phyloP scores from a whole-genome alignment of 2,888 invertebrate genomes.

The Magallana nippona region DNA sequence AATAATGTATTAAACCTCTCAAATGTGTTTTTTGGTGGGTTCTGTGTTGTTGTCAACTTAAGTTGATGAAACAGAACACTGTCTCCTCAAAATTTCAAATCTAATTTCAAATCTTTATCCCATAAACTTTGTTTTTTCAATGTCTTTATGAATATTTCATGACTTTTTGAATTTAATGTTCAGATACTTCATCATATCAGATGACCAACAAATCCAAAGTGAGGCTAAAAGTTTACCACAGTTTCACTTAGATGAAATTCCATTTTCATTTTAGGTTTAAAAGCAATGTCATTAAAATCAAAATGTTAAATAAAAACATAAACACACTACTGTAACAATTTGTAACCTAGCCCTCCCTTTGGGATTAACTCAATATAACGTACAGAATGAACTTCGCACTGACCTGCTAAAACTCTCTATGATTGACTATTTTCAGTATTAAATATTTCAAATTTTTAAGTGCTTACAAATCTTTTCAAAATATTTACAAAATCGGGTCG shows the following conservation, averaged over 20 bases:
- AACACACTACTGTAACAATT: too few relatives aligned
- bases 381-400: too few relatives aligned
- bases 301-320: not conserved
- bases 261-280: not conserved
- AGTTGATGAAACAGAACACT: conserved; percentile 24
- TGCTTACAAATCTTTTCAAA: not conserved
- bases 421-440: too few relatives aligned
- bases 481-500: not conserved
- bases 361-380: too few relatives aligned
- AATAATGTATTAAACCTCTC: conserved; percentile 17
- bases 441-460: not conserved
- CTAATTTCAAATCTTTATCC: not conserved
- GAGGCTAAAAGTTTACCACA: not conserved
- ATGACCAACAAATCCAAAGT: not conserved
- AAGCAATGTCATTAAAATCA: not conserved
- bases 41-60: not conserved
- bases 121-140: not conserved
- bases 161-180: not conserved
- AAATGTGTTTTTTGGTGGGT: not conserved
- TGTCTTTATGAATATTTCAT: conserved; percentile 28
- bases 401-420: too few relatives aligned
- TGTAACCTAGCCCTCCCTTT: too few relatives aligned
- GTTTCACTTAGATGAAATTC: not conserved
- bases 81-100: not conserved
- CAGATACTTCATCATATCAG: not conserved